Base-by-base conservation (phyloP, 92 coral and sea anemone genomes). In the Phenganax marumi region DNA sequence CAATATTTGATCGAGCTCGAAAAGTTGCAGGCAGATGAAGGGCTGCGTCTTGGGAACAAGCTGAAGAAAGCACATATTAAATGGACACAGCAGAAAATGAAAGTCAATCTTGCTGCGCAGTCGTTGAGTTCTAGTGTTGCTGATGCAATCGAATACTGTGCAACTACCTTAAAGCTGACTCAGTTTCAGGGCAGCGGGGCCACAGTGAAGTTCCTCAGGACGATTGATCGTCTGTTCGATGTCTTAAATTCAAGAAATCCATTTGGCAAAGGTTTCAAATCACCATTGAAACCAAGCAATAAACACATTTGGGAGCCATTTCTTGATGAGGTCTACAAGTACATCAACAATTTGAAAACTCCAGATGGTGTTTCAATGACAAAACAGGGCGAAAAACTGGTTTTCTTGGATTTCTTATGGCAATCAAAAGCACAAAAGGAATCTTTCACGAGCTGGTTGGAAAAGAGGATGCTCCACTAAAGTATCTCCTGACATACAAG, bases 51-150 rank as follows among this genome's bases (percentile, higher is more conserved):
- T 33, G 65, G 75, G 0, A 80, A 80, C 62, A 64, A 68, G 61
- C 76, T 80, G 10, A 39, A 52, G 21, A 3, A 21, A 16, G 84
- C 84, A 9, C 84, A 80, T n/a, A 62, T 80, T 25, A 46, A 63
- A 63, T 80, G 84, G 75, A 12, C 49, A 10, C 21, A 68, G 10
- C 84, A 80, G 18, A 80, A 80, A 63, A 80, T 80, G 78, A 73
- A 73, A 46, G 78, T 52, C 22, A 49, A 73, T 14, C 58, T 73
- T 50, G 74, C 51, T 2, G 68, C 9, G 22, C 68, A 61, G n/a
- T n/a, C n/a, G n/a, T n/a, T n/a, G n/a, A n/a, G n/a, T n/a, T n/a
- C n/a, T n/a, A n/a, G n/a, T n/a, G n/a, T n/a, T n/a, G n/a, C n/a
- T n/a, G n/a, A n/a, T n/a, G n/a, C n/a, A n/a, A n/a, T n/a, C n/a